Evolutionary conservation across 2,113 vertebrate species (phyloP).

Genomic region (Pteronura brasiliensis): DNA sequence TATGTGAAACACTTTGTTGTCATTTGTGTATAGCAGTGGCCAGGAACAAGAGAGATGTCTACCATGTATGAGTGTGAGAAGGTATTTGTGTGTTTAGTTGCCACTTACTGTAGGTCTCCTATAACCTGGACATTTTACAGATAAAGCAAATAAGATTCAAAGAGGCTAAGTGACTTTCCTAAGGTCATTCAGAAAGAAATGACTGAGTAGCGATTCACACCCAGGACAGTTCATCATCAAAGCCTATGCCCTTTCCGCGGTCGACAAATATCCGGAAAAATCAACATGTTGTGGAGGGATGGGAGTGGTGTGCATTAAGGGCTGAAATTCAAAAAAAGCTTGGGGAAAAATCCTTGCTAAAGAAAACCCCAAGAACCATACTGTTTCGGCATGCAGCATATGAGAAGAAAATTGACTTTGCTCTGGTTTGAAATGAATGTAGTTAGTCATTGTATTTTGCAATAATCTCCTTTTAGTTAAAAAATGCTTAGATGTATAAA

Average conservation of each 20-base stretch:
- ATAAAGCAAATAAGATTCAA: background rate
- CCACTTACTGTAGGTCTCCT: background rate
- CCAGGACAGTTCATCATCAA: background rate
- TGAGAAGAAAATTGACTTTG: constrained; percentile 78
- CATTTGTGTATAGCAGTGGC: background rate
- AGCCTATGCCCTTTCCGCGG: background rate
- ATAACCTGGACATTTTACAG: background rate
- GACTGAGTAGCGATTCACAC: background rate
- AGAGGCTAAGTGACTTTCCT: constrained; percentile 6
- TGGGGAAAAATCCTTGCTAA: constrained; percentile 84
- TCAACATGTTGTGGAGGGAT: background rate
- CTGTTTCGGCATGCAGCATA: constrained; percentile 85
- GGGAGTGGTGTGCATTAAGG: constrained; percentile 7
- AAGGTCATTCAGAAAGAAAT: background rate
- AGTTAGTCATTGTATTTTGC: background rate
- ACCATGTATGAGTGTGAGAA: background rate
- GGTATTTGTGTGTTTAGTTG: background rate
- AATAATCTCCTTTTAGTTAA: background rate
- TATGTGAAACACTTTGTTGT: background rate
- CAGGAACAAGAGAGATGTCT: background rate
- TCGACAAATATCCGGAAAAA: background rate
- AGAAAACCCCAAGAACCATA: constrained; percentile 81
- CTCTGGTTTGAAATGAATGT: constrained; percentile 70
- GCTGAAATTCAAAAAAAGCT: background rate
- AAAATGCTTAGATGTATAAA: background rate